These are phyloP conservation scores for Silvanus unidentatus DNA, from an alignment of 2,888 invertebrate species.

Conservation along the genomic window DNA sequence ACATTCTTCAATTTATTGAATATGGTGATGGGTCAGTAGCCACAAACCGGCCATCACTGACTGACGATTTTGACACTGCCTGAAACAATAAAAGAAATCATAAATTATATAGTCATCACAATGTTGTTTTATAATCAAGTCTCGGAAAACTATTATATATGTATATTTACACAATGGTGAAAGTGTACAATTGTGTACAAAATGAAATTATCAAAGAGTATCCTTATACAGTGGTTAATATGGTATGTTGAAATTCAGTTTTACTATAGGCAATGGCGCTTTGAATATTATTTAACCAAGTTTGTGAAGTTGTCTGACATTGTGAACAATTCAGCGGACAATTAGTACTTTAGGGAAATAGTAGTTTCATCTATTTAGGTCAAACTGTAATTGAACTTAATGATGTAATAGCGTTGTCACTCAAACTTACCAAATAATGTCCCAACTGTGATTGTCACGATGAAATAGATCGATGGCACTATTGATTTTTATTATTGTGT, in stretches of 20 bases:
- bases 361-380: constrained; percentile 5
- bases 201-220: not conserved
- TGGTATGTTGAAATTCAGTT: not conserved
- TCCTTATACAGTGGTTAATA: not conserved
- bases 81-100: too few species aligned
- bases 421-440: constrained; percentile 25
- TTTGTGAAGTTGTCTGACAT: constrained; percentile 5
- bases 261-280: not conserved
- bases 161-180: too few species aligned
- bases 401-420: constrained; percentile 23
- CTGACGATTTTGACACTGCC: too few species aligned
- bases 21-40: constrained; percentile 17
- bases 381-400: constrained; percentile 22
- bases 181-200: not conserved
- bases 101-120: too few species aligned
- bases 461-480: not conserved
- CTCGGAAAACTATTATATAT: too few species aligned
- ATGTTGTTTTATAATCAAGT: too few species aligned
- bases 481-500: too few species aligned
- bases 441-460: not conserved
- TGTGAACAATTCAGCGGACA: constrained; percentile 5
- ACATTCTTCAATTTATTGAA: constrained; percentile 16
- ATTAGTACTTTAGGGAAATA: constrained; percentile 5
- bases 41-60: too few species aligned
- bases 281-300: constrained; percentile 4